Conservation (phyloP, 2,888 invertebrate species). For the Teleogryllus oceanicus region DNA sequence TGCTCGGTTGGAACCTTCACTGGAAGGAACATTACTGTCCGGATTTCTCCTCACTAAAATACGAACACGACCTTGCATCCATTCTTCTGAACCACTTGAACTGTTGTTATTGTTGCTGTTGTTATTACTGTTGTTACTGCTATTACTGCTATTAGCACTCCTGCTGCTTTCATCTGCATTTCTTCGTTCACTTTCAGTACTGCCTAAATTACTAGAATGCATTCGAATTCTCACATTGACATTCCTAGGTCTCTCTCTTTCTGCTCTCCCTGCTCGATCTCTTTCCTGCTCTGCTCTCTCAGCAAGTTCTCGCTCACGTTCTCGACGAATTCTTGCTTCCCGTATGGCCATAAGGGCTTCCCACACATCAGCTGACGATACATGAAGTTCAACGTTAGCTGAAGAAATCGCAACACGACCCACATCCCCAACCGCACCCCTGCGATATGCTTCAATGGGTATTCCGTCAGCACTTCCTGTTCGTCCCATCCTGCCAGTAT, state of each 20-base stretch:
- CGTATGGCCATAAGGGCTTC: constrained; percentile 64
- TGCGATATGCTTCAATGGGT: constrained; percentile 19
- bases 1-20: background rate
- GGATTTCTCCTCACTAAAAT: constrained; percentile 7
- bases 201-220: background rate
- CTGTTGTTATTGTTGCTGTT: background rate
- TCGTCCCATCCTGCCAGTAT: background rate
- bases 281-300: constrained; percentile 25
- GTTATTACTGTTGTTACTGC: constrained; percentile 2
- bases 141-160: background rate
- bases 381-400: constrained; percentile 47
- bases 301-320: constrained; percentile 33
- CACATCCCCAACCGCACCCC: constrained; percentile 29
- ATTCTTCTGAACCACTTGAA: background rate
- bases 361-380: constrained; percentile 59
- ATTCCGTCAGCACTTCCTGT: constrained; percentile 24
- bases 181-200: background rate
- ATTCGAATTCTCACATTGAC: background rate
- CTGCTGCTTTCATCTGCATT: background rate
- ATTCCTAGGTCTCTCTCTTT: constrained; percentile 4
- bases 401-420: constrained; percentile 42
- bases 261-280: background rate
- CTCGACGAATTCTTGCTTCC: constrained; percentile 54
- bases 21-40: background rate
- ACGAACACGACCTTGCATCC: background rate